These are phyloP conservation scores for Xylocampa areola DNA, from an alignment of 2,888 invertebrate genomes.

Conservation along the genomic window DNA sequence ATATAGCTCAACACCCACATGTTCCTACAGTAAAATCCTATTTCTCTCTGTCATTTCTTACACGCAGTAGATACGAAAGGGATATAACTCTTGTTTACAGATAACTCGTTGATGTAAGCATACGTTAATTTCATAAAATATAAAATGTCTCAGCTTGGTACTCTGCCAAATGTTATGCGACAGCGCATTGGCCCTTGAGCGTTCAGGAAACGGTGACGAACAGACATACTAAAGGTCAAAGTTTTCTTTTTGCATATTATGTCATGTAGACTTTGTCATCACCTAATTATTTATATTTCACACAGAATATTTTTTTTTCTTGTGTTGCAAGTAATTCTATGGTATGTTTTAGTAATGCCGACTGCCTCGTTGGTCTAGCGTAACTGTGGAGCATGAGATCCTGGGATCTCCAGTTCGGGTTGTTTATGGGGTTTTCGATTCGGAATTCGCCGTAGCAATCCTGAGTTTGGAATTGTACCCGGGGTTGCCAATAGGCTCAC, in stretches of 20 bases:
- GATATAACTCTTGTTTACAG: background rate
- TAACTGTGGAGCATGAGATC: no score
- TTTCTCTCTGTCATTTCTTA: background rate
- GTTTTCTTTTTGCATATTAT: background rate
- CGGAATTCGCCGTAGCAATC: no score
- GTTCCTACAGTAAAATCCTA: background rate
- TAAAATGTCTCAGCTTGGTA: constrained; percentile 24
- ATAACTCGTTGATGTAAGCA: constrained; percentile 8
- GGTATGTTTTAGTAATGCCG: no score
- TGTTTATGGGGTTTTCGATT: no score
- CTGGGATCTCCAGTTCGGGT: no score
- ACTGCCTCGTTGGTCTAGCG: no score
- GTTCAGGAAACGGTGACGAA: constrained; percentile 26
- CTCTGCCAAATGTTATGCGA: constrained; percentile 34
- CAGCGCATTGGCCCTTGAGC: constrained; percentile 15
- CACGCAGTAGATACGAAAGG: background rate
- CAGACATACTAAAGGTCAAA: constrained; percentile 4
- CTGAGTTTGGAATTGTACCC: no score
- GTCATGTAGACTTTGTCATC: no score
- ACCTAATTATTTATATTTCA: no score
- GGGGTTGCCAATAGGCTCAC: no score
- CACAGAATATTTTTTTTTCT: no score
- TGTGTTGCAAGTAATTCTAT: no score
- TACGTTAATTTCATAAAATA: constrained; percentile 20
- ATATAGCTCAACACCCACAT: background rate